Evolutionary conservation across 2,113 vertebrate species (phyloP), one percentile per base, ranked within the genome.

Genomic region (Nesoenas mayeri): DNA sequence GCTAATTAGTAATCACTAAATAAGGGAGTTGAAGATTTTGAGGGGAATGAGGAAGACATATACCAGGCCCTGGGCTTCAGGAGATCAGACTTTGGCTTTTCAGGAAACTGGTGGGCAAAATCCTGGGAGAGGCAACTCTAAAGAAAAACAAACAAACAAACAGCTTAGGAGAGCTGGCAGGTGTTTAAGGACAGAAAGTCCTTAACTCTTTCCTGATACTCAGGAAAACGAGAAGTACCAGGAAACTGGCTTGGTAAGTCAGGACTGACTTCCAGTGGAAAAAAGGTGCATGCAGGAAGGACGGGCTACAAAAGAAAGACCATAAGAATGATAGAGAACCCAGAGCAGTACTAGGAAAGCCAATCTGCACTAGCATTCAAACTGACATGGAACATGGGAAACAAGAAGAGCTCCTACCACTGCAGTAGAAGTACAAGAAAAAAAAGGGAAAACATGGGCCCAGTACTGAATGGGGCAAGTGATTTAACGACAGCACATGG

Each of bases 301-400:
- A 50, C 21, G 54, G 20, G 11, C 10, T 66, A 34, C 6, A 34
- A 24, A 29, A 75, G 42, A 14, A 81, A 71, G 42, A 54, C 36
- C 62, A 28, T 9, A 58, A 40, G 61, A 71, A 60, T 48, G 34
- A 78, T 24, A 12, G 19, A 72, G 38, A 92, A 62, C 13, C 10
- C 1, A 1, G 9, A 15, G 32, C 0, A 0, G 11, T 51, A 42
- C 28, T 64, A 70, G 34, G 62, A 64, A 70, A 87, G 42, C 5
- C 42, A 44, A 4, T 29, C 32, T 70, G 34, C 40, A 21, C 21
- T 70, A 5, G 34, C 29, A 34, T 75, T 50, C 50, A 64, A 50
- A 51, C 42, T 21, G 26, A 26, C 21, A 70, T 77, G 28, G n/a
- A 44, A 26, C 24, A 29, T 32, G 24, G 11, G 28, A 28, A 19